A percentile compares a stretch with the other conserved stretches of the same genome.
Conservation (phyloP, 2,888 invertebrate species). For the Teinopalpus imperialis region DNA sequence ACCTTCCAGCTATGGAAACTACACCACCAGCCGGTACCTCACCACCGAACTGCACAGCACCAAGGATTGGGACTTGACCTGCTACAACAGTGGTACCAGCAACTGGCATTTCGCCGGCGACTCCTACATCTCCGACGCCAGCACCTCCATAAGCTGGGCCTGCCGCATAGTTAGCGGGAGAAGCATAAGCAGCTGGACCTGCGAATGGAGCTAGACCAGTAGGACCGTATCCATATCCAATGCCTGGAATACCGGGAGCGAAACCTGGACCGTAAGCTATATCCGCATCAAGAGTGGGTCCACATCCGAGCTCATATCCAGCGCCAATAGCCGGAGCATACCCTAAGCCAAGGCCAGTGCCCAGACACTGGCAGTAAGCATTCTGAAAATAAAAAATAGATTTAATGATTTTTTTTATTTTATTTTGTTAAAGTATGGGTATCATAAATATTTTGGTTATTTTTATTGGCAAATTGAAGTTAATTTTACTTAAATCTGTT, state of each 20-base stretch:
- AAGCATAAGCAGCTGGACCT: constrained; percentile 12
- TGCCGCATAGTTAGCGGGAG: neutral
- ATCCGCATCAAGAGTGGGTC: constrained; percentile 5
- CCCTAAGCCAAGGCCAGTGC: neutral
- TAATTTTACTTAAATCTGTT: no score
- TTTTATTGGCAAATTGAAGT: no score
- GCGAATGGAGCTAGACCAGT: constrained; percentile 14
- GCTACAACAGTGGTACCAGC: constrained; percentile 38
- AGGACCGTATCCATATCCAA: constrained; percentile 25
- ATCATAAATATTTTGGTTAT: no score
- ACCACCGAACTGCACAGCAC: constrained; percentile 42
- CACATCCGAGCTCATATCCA: neutral
- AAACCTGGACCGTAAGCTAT: constrained; percentile 13
- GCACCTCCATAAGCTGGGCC: constrained; percentile 34
- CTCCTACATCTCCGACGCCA: constrained; percentile 35
- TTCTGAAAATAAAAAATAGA: constrained; percentile 1
- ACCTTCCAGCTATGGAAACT: constrained; percentile 39
- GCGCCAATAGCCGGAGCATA: neutral
- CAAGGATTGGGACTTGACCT: constrained; percentile 44
- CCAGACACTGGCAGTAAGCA: neutral
- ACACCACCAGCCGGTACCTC: constrained; percentile 39
- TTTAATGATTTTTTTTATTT: neutral
- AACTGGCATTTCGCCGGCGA: constrained; percentile 37
- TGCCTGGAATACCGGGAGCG: constrained; percentile 24
- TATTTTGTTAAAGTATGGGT: no score